Percentiles rank a stretch among this genome's conserved stretches.
These are phyloP conservation scores for Ara ararauna DNA, from an alignment of 2,797 vertebrate species.

Conservation along the genomic window DNA sequence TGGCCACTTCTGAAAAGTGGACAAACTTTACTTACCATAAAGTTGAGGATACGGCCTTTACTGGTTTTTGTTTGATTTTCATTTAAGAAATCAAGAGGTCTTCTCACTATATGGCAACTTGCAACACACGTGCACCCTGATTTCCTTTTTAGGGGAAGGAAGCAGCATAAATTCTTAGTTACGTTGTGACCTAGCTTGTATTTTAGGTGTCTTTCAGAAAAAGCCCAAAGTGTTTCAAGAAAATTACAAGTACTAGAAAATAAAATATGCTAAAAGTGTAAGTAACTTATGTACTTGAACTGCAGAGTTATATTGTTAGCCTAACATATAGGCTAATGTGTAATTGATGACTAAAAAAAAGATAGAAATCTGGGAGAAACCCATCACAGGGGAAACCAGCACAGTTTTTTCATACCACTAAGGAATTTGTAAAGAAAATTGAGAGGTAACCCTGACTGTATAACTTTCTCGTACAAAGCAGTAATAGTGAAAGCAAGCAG, in stretches of 20 bases:
- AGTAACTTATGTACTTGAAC: background rate
- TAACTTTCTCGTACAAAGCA: background rate
- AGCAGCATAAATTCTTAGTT: background rate
- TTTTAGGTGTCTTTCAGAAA: background rate
- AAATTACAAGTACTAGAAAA: background rate
- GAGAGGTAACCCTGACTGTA: background rate
- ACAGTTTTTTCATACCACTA: background rate
- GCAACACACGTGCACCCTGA: rapidly evolving
- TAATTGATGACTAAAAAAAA: background rate
- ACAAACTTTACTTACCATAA: background rate
- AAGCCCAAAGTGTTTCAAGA: background rate
- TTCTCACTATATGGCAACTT: background rate
- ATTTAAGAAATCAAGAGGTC: background rate
- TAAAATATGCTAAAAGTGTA: background rate
- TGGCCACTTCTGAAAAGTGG: background rate
- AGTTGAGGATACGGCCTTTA: background rate
- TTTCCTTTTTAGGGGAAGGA: background rate
- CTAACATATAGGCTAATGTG: background rate
- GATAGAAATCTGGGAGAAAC: background rate
- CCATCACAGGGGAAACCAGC: background rate
- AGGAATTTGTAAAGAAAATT: background rate
- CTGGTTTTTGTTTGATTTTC: background rate
- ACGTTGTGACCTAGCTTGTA: background rate
- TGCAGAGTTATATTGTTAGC: background rate
- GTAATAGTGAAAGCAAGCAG: background rate